phyloP scores from a whole-genome alignment of 1,140 invertebrate species.

The Drosophila varians region DNA sequence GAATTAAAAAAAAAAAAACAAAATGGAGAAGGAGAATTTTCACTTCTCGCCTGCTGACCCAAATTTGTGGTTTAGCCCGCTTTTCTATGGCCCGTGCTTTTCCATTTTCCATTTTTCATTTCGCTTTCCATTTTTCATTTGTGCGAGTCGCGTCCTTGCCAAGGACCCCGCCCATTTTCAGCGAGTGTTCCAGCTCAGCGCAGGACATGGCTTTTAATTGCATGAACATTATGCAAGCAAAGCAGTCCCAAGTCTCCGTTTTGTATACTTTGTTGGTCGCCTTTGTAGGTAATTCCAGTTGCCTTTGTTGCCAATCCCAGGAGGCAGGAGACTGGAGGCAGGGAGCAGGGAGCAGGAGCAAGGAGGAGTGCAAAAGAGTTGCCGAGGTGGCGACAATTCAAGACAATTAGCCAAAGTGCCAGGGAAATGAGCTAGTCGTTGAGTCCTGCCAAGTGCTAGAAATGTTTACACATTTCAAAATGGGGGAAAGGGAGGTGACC shows the following conservation, averaged over 20 bases:
- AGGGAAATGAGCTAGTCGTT: constrained; percentile 55
- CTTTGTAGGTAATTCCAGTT: constrained; percentile 29
- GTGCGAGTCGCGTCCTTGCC: constrained; percentile 43
- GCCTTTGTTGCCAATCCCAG: constrained; percentile 3
- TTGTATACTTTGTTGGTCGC: constrained; percentile 46
- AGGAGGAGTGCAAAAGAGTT: constrained; percentile 27
- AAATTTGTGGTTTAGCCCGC: constrained; percentile 51
- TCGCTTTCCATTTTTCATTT: constrained; percentile 58
- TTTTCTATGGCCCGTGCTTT: constrained; percentile 17
- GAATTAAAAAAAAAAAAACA: constrained; percentile 17
- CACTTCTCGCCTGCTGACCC: constrained; percentile 61
- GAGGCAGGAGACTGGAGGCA: constrained; percentile 9
- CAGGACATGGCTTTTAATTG: constrained; percentile 71
- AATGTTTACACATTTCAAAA: constrained; percentile 18
- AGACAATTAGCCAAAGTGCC: constrained; percentile 77
- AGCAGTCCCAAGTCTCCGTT: constrained; percentile 54
- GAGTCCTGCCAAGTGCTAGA: constrained; percentile 28
- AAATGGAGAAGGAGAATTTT: constrained; percentile 15
- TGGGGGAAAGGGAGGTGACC: constrained; percentile 12
- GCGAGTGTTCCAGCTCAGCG: not conserved
- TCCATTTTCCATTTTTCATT: constrained; percentile 41
- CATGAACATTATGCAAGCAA: constrained; percentile 73
- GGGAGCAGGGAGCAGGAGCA: too few relatives aligned
- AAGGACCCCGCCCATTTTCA: constrained; percentile 20
- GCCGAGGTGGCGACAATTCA: constrained; percentile 59